Evolutionary conservation across 2,888 invertebrate genomes (phyloP), one percentile per base, ranked within the genome.

Genomic region (Seira ritae): DNA sequence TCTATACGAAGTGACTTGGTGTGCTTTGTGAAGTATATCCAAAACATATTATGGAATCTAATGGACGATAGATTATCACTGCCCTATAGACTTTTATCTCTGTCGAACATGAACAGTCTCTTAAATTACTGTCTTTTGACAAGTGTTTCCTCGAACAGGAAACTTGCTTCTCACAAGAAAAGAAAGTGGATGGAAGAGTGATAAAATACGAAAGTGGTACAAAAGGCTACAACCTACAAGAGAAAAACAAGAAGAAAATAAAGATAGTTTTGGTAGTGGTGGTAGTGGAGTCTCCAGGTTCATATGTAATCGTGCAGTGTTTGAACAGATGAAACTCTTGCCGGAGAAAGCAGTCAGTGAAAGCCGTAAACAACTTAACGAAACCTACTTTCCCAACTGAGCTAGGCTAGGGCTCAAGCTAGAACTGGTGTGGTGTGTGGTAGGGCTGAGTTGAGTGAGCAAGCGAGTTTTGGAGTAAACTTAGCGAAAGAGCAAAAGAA

Each of bases 111-210:
- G 80, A 81, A 76, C 71, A 67, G 76, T 81, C 71, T 76, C 81
- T 76, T 81, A 81, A 81, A 81, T 81, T 81, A 81, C 81, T 66
- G 76, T 76, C 70, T 81, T 81, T 71, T 81, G 81, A 81, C 81
- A 81, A 76, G 76, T 81, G 81, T 71, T 81, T 81, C 81, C 81
- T 76, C 83, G 62, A 67, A 80, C 75, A 74, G 80, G 80, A 83
- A 83, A 78, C 80, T 76, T 77, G 77, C 83, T 82, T 82, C 71
- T 75, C 69, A 74, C 74, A 65, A 75, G 15, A 12, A 70, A 42
- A 37, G 42, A 67, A 75, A 66, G 67, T 37, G 60, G 24, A 65
- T 71, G n/a, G n/a, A n/a, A n/a, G n/a, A n/a, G n/a, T n/a, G n/a
- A n/a, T n/a, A n/a, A n/a, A n/a, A n/a, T n/a, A n/a, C n/a, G n/a